Evolutionary conservation across 2,888 invertebrate genomes (phyloP), one percentile per base, ranked within the genome.

Genomic region (Tachina lurida): DNA sequence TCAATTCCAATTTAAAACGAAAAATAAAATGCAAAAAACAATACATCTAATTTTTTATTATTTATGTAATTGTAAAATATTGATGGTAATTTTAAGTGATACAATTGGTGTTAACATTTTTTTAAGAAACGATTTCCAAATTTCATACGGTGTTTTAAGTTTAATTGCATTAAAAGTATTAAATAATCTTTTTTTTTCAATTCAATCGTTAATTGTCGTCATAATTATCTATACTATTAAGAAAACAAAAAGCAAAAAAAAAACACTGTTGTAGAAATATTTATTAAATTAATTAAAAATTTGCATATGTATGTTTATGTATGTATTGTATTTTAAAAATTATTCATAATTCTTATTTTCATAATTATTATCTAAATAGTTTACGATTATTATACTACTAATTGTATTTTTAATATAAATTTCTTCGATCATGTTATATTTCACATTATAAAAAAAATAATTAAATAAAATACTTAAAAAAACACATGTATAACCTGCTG

Each of bases 361-460:
- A 70, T 82, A 81, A 74, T 74, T 81, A 78, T 70, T 62, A 58
- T 62, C 17, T 71, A 71, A 71, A 83, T 83, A 77, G 58, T 77
- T 77, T 77, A 83, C 76, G 63, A 82, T 60, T 45, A 71, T 77
- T 83, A 60, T 83, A 71, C 77, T 83, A 73, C 83, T 76, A 71
- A 81, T 68, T 71, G 76, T 76, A 82, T 71, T 83, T 83, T 76
- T 71, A 83, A 71, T 76, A 83, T 49, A 76, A 77, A 83, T 83
- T 83, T 77, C 77, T 73, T 77, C 71, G 52, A 73, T 77, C 83
- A 77, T 83, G 83, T 83, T 83, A 82, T 75, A 83, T 73, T 77
- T 83, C 77, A 83, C 22, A 67, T 83, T 70, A 76, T 49, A 77
- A 83, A 67, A 77, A 71, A 70, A 41, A 65, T 71, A 49, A 71